Evolutionary conservation across 2,113 vertebrate species (phyloP), one percentile per base, ranked within the genome.

Genomic region (Hippocampus mohnikei): DNA sequence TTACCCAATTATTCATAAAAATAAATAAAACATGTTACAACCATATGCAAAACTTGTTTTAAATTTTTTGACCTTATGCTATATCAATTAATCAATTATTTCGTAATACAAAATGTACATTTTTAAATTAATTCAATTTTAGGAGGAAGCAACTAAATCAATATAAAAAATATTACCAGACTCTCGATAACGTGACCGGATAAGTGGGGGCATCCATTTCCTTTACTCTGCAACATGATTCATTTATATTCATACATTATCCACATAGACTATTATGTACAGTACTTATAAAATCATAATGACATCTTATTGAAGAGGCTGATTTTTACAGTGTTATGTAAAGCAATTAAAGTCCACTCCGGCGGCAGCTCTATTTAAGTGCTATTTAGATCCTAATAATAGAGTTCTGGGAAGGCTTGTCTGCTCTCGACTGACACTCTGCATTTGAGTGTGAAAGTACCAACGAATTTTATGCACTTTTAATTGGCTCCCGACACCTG

Each of bases 351-450:
- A 16, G 50, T 20, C 6, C 27, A 40, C 29, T 67, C 20, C 12
- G 21, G 27, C 66, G 11, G 18, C 66, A 20, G 42, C 41, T 46
- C 63, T 15, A 65, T 65, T 65, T 27, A 65, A 65, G 63, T 46
- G 63, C 63, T 48, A 65, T 46, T 65, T 65, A 65, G 63, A 65
- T 25, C 63, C 42, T 65, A 65, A 65, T 46, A 65, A 65, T 46
- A 44, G 63, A 48, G 41, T 65, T 65, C 42, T 65, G 41, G 25
- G 42, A 65, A 25, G 42, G 42, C 21, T 65, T 18, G 42, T 27
- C 42, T 46, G 23, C 23, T 65, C 63, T 23, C 63, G 27, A 16
- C 8, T 44, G 20, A 27, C 62, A 10, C 27, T 40, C 58, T 69
- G 23, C 46, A 44, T 12, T 55, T 5, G 59, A 63, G 41, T 73